Percentiles rank a stretch among this genome's conserved stretches.
These are phyloP conservation scores for Zhengitettix transpicula DNA, from an alignment of 2,888 invertebrate species.

Conservation along the genomic window DNA sequence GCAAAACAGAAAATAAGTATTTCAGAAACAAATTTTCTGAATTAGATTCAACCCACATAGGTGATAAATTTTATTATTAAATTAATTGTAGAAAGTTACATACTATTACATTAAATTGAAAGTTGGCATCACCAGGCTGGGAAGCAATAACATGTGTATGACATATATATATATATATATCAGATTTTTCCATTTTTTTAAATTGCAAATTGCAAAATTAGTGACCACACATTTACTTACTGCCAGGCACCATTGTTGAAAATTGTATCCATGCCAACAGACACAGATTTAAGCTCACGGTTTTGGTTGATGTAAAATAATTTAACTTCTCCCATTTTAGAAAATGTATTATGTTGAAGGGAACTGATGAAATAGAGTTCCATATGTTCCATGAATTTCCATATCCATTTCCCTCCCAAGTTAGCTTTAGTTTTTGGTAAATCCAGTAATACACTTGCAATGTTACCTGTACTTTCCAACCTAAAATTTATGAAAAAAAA, in stretches of 20 bases:
- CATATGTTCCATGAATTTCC: slow-evolving; percentile 34
- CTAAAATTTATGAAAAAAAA: too few relatives aligned
- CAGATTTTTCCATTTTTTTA: too few relatives aligned
- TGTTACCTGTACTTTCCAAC: too few relatives aligned
- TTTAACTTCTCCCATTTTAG: slow-evolving; percentile 28
- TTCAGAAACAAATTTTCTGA: too few relatives aligned
- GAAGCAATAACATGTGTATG: neutral
- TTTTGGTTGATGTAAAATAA: slow-evolving; percentile 37
- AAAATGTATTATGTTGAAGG: slow-evolving; percentile 24
- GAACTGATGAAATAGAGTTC: slow-evolving; percentile 28
- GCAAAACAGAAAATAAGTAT: too few relatives aligned
- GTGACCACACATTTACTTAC: slow-evolving; percentile 13
- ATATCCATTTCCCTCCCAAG: slow-evolving; percentile 32
- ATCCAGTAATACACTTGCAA: too few relatives aligned
- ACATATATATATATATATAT: neutral
- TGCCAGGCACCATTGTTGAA: slow-evolving; percentile 36
- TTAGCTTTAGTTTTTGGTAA: slow-evolving; percentile 26
- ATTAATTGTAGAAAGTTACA: too few relatives aligned
- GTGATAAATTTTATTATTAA: too few relatives aligned
- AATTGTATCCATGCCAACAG: slow-evolving; percentile 35
- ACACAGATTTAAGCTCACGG: slow-evolving; percentile 29
- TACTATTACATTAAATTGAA: neutral
- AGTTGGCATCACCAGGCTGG: too few relatives aligned
- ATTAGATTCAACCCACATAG: too few relatives aligned
- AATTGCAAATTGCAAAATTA: neutral